phyloP scores from a whole-genome alignment of 2,888 invertebrate species.

The Rhamnusium bicolor region DNA sequence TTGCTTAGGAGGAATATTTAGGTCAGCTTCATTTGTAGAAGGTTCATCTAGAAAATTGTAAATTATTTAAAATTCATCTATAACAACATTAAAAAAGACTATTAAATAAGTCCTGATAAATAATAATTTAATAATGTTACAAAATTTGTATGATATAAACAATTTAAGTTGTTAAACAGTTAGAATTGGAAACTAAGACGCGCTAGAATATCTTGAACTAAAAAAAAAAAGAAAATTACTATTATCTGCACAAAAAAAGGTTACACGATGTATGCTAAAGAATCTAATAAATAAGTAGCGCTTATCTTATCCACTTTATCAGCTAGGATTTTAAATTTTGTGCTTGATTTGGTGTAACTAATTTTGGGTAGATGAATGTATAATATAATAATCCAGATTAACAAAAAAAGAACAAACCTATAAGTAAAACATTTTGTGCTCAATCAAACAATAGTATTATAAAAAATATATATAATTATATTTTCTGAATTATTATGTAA shows the following conservation, averaged over 20 bases:
- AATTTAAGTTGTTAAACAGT: not conserved
- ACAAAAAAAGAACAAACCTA: too few species aligned
- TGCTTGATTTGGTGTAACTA: not conserved
- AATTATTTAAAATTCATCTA: not conserved
- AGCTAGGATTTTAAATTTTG: not conserved
- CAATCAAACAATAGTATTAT: too few species aligned
- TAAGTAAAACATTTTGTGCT: too few species aligned
- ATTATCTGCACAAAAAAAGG: slow-evolving; percentile 2
- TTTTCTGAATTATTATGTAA: too few species aligned
- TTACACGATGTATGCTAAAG: not conserved
- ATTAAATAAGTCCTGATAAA: too few species aligned
- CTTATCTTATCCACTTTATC: slow-evolving; percentile 26
- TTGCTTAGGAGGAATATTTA: slow-evolving; percentile 42
- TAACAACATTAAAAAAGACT: too few species aligned
- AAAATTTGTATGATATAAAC: not conserved
- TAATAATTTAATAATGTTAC: not conserved
- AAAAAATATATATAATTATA: too few species aligned
- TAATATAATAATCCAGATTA: too few species aligned
- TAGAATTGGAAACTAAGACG: not conserved
- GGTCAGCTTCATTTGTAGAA: slow-evolving; percentile 37
- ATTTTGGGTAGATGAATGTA: too few species aligned
- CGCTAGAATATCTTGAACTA: not conserved
- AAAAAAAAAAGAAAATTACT: not conserved
- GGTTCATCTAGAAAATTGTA: slow-evolving; percentile 40
- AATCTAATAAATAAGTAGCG: not conserved